These are phyloP conservation scores for Hestina assimilis DNA, from an alignment of 1,140 invertebrate genomes.

Conservation along the genomic window DNA sequence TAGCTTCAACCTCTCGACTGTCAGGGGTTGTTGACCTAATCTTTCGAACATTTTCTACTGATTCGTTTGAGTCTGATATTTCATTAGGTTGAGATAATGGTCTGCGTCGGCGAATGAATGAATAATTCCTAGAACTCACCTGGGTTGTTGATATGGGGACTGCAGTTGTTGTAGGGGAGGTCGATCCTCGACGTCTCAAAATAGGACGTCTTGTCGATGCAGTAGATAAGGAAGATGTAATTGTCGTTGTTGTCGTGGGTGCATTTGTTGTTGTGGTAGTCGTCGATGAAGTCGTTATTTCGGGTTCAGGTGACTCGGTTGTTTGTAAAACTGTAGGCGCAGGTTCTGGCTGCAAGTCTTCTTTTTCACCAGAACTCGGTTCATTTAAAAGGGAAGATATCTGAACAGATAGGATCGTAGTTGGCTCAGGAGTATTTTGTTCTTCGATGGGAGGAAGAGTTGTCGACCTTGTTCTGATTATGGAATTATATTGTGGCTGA, in stretches of 20 bases:
- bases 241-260: constrained; percentile 32
- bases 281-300: constrained; percentile 32
- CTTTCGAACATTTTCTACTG: constrained; percentile 51
- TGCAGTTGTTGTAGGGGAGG: constrained; percentile 61
- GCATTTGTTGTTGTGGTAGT: constrained; percentile 28
- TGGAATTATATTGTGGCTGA: constrained; percentile 64
- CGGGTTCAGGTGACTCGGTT: constrained; percentile 44
- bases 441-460: constrained; percentile 49
- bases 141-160: constrained; percentile 63
- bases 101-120: constrained; percentile 68
- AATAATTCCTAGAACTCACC: constrained; percentile 78
- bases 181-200: constrained; percentile 59
- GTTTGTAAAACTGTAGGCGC: constrained; percentile 23
- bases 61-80: constrained; percentile 62
- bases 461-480: constrained; percentile 58
- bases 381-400: constrained; percentile 75
- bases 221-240: constrained; percentile 35
- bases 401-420: constrained; percentile 71
- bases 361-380: constrained; percentile 48
- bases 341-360: constrained; percentile 39
- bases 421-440: constrained; percentile 57
- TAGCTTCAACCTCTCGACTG: constrained; percentile 57
- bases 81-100: constrained; percentile 69
- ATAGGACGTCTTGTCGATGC: constrained; percentile 50
- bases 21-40: constrained; percentile 74